A percentile compares a stretch with the other conserved stretches of the same genome.
phyloP scores from a whole-genome alignment of 2,113 vertebrate species.

The Pygoscelis antarcticus region DNA sequence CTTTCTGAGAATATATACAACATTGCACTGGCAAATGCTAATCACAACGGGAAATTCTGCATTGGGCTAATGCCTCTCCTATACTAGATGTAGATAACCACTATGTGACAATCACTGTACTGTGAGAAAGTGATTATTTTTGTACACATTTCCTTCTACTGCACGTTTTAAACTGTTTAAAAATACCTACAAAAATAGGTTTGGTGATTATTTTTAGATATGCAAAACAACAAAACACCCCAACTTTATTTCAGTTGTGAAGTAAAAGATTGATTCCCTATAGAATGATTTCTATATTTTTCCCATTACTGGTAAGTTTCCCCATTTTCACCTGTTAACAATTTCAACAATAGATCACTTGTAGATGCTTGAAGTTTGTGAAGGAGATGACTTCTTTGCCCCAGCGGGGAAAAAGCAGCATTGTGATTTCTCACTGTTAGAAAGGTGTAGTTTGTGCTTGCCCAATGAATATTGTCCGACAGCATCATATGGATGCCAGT shows the following conservation, averaged over 20 bases:
- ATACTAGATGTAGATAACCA: neutral
- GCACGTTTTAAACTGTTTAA: neutral
- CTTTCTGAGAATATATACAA: neutral
- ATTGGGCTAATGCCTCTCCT: neutral
- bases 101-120: neutral
- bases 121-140: neutral
- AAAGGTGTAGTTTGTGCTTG: neutral
- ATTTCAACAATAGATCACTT: neutral
- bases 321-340: neutral
- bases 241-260: neutral
- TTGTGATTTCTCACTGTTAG: neutral
- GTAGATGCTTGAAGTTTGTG: neutral
- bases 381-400: neutral
- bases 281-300: neutral
- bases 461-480: neutral
- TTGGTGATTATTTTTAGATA: neutral
- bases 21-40: neutral
- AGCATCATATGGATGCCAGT: neutral
- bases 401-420: neutral
- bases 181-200: neutral
- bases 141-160: neutral
- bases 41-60: neutral
- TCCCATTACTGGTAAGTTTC: neutral
- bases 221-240: neutral
- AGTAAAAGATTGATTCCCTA: neutral